Conservation (phyloP, 1,140 invertebrate species). For the Lamellibrachia luymesi region DNA sequence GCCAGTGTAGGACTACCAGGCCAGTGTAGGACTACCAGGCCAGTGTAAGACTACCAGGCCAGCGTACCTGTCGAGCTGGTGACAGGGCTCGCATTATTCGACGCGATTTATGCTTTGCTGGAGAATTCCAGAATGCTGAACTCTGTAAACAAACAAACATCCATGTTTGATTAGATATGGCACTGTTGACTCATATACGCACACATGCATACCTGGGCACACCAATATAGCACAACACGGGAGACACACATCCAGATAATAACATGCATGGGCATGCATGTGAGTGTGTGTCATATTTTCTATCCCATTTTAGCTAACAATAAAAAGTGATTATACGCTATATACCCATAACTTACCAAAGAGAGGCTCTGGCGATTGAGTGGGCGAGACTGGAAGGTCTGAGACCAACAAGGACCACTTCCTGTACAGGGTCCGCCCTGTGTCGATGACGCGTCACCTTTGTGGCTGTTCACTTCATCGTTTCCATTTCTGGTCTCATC, state of each 20-base stretch:
- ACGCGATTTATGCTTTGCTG: conserved; percentile 64
- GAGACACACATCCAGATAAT: background rate
- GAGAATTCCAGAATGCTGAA: conserved; percentile 64
- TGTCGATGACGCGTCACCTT: background rate
- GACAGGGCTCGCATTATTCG: conserved; percentile 72
- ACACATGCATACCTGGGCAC: background rate
- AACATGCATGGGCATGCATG: background rate
- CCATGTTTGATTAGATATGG: background rate
- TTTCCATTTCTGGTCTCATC: background rate
- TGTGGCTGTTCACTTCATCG: background rate
- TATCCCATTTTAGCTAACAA: background rate
- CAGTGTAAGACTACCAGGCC: conserved; percentile 2
- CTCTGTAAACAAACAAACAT: conserved; percentile 10
- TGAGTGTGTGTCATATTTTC: background rate
- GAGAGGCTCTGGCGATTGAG: conserved; percentile 31
- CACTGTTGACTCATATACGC: background rate
- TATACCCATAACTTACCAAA: background rate
- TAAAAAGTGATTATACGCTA: too few relatives aligned
- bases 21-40: background rate
- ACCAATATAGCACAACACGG: background rate
- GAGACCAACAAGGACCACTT: conserved; percentile 25
- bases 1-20: background rate
- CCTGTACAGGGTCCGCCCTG: conserved; percentile 1
- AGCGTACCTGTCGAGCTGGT: conserved; percentile 60
- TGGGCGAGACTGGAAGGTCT: conserved; percentile 47